Percentiles rank a stretch among this genome's conserved stretches.
These are phyloP conservation scores for Hydrochoerus hydrochaeris DNA, from an alignment of 2,113 vertebrate species.

Conservation along the genomic window DNA sequence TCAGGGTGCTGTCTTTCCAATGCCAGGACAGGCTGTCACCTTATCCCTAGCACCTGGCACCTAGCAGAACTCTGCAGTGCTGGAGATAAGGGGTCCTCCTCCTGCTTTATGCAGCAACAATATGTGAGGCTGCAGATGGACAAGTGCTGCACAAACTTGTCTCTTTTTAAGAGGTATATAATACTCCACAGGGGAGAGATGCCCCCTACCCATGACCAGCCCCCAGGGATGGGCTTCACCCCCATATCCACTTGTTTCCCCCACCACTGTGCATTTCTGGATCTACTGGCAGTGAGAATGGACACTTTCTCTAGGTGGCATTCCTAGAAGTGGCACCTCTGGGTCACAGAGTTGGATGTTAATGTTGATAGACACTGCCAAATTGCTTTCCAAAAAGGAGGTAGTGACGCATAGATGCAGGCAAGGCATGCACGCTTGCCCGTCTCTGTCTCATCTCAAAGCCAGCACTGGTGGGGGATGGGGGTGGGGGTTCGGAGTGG, in stretches of 20 bases:
- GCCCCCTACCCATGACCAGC: neutral
- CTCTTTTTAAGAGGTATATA: neutral
- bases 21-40: neutral
- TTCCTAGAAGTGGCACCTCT: slow-evolving; percentile 53
- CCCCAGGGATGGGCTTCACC: rapidly evolving
- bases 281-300: neutral
- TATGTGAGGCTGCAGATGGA: neutral
- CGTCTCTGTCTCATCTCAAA: neutral
- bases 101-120: neutral
- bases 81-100: neutral
- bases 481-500: no score
- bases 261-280: no score
- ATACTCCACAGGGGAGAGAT: neutral
- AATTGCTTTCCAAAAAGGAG: slow-evolving; percentile 36
- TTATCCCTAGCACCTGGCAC: neutral
- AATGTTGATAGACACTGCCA: slow-evolving; percentile 30
- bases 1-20: rapidly evolving
- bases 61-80: neutral
- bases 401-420: neutral
- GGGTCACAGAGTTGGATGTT: neutral
- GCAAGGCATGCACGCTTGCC: neutral
- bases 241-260: no score
- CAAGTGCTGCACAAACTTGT: neutral
- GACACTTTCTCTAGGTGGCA: neutral
- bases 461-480: neutral